Evolutionary conservation across 2,113 vertebrate species (phyloP).

Genomic region (Physeter macrocephalus): DNA sequence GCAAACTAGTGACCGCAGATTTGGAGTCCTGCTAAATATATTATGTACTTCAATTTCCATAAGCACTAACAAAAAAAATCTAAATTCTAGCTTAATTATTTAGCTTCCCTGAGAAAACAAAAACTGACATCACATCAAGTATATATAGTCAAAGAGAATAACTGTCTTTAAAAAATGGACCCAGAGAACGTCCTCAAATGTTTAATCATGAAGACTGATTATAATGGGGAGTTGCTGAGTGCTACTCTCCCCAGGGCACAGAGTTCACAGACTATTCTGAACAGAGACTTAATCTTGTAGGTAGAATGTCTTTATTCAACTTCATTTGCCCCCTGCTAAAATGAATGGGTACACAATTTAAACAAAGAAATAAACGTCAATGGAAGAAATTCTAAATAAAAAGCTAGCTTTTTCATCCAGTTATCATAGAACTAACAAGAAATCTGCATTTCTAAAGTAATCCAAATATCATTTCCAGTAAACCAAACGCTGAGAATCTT

Average conservation of each 20-base stretch:
- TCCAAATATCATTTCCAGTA: background rate
- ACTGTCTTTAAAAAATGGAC: background rate
- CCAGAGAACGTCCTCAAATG: background rate
- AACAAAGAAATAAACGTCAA: background rate
- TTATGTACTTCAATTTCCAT: background rate
- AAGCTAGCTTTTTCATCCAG: background rate
- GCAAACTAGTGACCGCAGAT: background rate
- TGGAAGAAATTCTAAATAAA: background rate
- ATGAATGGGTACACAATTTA: background rate
- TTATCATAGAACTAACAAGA: background rate
- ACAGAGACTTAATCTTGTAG: background rate
- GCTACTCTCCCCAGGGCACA: too few relatives aligned
- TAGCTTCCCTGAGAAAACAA: background rate
- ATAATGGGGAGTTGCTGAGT: accelerated
- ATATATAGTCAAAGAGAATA: background rate
- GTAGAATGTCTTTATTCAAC: background rate
- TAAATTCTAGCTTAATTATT: background rate
- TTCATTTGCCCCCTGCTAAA: background rate
- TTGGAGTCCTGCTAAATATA: background rate
- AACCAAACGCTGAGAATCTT: background rate
- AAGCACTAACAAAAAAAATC: background rate
- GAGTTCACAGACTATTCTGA: background rate
- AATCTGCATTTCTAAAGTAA: background rate
- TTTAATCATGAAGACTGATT: background rate
- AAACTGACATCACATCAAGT: background rate